Conservation (phyloP, 2,113 vertebrate genomes). For the Monopterus albus region DNA sequence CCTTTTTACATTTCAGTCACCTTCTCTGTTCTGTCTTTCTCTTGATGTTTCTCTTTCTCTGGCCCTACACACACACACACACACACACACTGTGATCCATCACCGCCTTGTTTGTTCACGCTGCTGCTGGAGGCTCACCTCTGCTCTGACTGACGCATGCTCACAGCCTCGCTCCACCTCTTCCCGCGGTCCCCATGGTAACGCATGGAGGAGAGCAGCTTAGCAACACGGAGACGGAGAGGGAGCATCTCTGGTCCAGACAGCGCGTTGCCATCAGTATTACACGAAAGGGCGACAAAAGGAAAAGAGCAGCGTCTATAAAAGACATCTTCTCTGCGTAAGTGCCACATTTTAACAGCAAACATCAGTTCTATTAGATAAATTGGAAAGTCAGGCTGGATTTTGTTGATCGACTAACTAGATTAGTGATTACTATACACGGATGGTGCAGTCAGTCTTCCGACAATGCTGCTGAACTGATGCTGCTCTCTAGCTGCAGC, state of each 20-base stretch:
- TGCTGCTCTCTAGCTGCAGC: constrained; percentile 3
- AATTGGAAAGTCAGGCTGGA: neutral
- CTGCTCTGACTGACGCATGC: constrained; percentile 61
- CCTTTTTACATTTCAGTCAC: too few relatives aligned
- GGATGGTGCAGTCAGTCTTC: too few relatives aligned
- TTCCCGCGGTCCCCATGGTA: constrained; percentile 74
- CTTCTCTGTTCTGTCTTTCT: too few relatives aligned
- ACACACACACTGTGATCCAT: constrained; percentile 30
- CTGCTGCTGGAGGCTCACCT: constrained; percentile 35
- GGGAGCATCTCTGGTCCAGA: constrained; percentile 53
- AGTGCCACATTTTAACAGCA: neutral
- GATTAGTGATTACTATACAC: neutral
- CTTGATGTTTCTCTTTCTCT: too few relatives aligned
- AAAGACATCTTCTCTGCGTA: constrained; percentile 6
- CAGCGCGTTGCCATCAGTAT: constrained; percentile 44
- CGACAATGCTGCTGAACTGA: too few relatives aligned
- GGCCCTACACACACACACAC: constrained; percentile 9
- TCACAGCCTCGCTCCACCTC: constrained; percentile 60
- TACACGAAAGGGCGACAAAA: constrained; percentile 15
- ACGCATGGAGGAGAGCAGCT: constrained; percentile 76
- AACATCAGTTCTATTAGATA: neutral
- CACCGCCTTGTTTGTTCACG: constrained; percentile 34
- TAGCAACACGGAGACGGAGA: constrained; percentile 74
- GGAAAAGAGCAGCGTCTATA: constrained; percentile 20
- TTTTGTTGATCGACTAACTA: neutral